Evolutionary conservation across 37 sponge, comb jelly and placozoan genomes (phyloP), one percentile per base, ranked within the genome.

Genomic region (Cliona cf. orientalis): DNA sequence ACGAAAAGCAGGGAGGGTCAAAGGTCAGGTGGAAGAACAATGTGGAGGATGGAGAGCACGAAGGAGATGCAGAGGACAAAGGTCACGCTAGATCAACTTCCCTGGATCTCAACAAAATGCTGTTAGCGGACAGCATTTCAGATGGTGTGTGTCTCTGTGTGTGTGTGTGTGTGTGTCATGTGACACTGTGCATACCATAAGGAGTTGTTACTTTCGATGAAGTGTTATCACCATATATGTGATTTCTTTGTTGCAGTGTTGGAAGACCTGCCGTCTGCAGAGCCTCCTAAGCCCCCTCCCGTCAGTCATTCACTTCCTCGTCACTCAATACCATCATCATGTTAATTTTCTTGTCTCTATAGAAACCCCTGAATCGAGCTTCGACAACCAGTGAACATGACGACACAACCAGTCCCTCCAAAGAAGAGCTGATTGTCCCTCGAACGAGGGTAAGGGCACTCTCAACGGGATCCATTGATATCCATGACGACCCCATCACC

Each of bases 31-130:
- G 31, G 34, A 9, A 72, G 32, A 7, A 46, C 1, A 26, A 35
- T 5, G 42, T 21, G 23, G 55, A 5, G 5, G 68, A 66, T 3
- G 58, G 37, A 19, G 67, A 32, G 49, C 46, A 21, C 2, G 72
- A 37, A 41, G 72, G 38, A 3, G 41, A 22, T 7, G 17, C 72
- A 5, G 46, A 78, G 68, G 73, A 69, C 21, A 57, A 84, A 61
- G 89, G 85, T 0, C 92, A 92, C 70, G 44, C 60, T 2, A 64
- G 89, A 3, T 82, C 89, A 6, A 70, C 80, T 2, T 86, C 88
- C 1, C 70, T 87, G 58, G 92, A 92, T 23, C 85, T 83, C 46
- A 92, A 82, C 41, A 85, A 91, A 81, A 80, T 84, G 81, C n/a
- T 89, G 38, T 40, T 44, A 11, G 66, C 37, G 5, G 56, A 66